Evolutionary conservation across 2,113 vertebrate species (phyloP).

Genomic region (Piprites chloris): DNA sequence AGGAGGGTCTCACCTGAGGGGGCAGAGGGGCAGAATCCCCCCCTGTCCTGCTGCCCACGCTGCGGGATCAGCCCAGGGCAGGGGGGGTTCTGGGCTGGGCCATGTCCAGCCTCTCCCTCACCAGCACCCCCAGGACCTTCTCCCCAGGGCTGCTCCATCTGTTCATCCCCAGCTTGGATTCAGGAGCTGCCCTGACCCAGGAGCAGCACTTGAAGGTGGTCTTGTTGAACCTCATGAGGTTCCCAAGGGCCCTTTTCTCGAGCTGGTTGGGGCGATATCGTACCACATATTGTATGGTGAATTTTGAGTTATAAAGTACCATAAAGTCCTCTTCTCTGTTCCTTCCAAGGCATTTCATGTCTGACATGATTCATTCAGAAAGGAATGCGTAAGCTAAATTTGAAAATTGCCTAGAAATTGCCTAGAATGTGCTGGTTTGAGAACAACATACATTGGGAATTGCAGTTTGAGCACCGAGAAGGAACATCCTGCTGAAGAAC

Average conservation of each 20-base stretch:
- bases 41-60: neutral
- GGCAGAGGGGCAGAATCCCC: neutral
- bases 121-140: neutral
- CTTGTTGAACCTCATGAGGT: neutral
- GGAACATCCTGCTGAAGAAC: neutral
- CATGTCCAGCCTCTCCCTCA: neutral
- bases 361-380: neutral
- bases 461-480: neutral
- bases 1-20: neutral
- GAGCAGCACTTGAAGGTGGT: neutral
- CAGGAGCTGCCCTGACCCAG: rapidly evolving
- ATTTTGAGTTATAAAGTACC: neutral
- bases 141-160: neutral
- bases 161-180: neutral
- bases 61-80: neutral
- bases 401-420: neutral
- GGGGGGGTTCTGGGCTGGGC: neutral
- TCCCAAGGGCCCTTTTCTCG: rapidly evolving
- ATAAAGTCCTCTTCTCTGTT: neutral
- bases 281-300: neutral
- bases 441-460: neutral
- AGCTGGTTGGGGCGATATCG: neutral
- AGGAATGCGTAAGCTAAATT: neutral
- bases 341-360: neutral
- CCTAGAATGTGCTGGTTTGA: neutral